Base-by-base conservation (phyloP, 2,888 invertebrate species). In the Drosophila falleni region DNA sequence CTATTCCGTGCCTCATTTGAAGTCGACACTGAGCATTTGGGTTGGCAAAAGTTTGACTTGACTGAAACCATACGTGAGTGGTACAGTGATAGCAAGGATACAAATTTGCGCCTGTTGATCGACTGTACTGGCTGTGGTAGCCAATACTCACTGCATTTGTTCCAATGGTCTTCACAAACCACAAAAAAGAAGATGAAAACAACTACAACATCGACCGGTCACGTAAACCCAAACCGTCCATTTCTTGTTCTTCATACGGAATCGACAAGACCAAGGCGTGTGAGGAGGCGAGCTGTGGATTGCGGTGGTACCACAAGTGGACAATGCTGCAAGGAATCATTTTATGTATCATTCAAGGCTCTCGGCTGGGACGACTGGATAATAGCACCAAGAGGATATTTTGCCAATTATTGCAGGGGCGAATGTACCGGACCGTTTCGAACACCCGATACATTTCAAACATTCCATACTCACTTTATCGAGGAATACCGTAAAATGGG, bases 351-450 rank as follows among this genome's bases (percentile, higher is more conserved):
- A 93, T 98, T 98, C 94, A 96, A 96, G 91, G 96, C 97, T 87
- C 94, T 98, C 56, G 97, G 97, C 83, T 98, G 98, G 98, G 97
- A 97, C 93, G 97, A 98, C 93, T 98, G 97, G 97, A 97, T 98
- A 91, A 97, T 97, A 84, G 96, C 97, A 78, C 97, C 97, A 31
- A 95, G 95, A 89, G 97, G 98, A 83, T 98, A 98, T 94, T 97
- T 96, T 93, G 98, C 98, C 68, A 98, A 98, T 93, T 98, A 97
- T 93, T 98, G 98, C 93, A 95, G 97, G 89, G 98, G 98, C 78
- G 97, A 97, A 91, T 98, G 98, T 93, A 94, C 94, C 26, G 96
- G 96, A 46, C 94, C 95, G 9, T 95, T 95, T 89, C 94, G 96
- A 66, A 96, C 96, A 50, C 96, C 96, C 31, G 96, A 96, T 91